Percentiles rank a stretch among this genome's conserved stretches.
Evolutionary conservation across 1,140 invertebrate genomes (phyloP).

Genomic region (Copidosoma floridanum): DNA sequence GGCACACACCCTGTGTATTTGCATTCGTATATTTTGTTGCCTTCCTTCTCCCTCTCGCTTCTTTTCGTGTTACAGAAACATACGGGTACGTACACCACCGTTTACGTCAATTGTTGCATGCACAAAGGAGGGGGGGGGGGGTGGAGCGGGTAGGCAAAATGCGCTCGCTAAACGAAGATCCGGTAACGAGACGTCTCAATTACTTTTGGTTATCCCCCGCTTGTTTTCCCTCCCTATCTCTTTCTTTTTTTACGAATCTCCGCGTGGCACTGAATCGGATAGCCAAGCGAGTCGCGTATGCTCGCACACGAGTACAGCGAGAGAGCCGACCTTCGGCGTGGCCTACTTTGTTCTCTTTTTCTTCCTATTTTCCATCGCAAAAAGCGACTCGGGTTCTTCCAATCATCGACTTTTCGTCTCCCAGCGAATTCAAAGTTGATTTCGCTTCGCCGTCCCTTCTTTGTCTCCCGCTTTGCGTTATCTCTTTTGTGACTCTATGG

Average conservation of each 20-base stretch:
- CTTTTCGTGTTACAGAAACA: no score
- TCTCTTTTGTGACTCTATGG: no score
- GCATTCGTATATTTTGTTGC: constrained; percentile 16
- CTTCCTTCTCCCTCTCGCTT: no score
- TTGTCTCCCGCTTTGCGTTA: no score
- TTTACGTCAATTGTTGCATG: no score
- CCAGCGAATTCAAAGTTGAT: constrained; percentile 16
- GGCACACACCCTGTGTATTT: no score
- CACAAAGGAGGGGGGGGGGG: no score
- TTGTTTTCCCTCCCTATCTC: constrained; percentile 20
- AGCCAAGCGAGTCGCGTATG: not conserved
- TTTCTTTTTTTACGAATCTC: constrained; percentile 7
- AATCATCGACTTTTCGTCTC: constrained; percentile 12
- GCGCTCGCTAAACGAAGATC: constrained; percentile 35
- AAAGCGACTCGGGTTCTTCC: constrained; percentile 11
- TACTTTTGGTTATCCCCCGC: constrained; percentile 29
- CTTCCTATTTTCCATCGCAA: constrained; percentile 9
- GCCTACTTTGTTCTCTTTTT: constrained; percentile 15
- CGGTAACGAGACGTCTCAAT: constrained; percentile 33
- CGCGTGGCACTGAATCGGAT: constrained; percentile 5
- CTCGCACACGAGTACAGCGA: not conserved
- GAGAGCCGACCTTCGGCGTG: constrained; percentile 4
- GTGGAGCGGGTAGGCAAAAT: constrained; percentile 12
- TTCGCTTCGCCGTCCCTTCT: no score
- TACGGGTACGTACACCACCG: no score